A percentile compares a stretch with the other conserved stretches of the same genome.
Evolutionary conservation across 2,888 invertebrate genomes (phyloP).

Genomic region (Lasioglossum vierecki): DNA sequence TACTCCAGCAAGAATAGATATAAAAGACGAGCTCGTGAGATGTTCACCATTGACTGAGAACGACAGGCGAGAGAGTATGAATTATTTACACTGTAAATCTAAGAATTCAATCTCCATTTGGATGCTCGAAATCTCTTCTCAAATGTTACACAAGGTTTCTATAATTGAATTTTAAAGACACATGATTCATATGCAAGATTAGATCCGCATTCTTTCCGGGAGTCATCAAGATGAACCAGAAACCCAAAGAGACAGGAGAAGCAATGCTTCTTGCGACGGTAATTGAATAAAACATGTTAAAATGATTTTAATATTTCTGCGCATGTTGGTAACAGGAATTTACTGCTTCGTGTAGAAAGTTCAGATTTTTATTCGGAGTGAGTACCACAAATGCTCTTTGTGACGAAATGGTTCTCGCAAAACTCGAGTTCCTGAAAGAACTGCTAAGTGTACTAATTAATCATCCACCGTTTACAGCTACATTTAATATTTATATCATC

Average conservation of each 20-base stretch:
- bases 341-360: slow-evolving; percentile 15
- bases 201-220: not conserved
- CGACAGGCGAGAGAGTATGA: not conserved
- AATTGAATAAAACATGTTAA: slow-evolving; percentile 33
- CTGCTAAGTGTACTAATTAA: not conserved
- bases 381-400: not conserved
- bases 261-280: not conserved
- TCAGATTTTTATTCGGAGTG: not conserved
- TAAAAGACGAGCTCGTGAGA: not conserved
- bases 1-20: not conserved
- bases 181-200: not conserved
- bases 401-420: not conserved
- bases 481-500: not conserved
- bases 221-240: not conserved
- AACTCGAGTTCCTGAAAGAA: not conserved
- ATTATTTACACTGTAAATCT: not conserved
- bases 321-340: not conserved
- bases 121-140: not conserved
- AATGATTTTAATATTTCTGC: not conserved
- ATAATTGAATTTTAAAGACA: not conserved
- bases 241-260: not conserved
- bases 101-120: not conserved
- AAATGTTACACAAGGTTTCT: not conserved
- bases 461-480: not conserved
- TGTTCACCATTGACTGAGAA: not conserved